phyloP scores from a whole-genome alignment of 2,797 vertebrate genomes.

The Microchirus variegatus region DNA sequence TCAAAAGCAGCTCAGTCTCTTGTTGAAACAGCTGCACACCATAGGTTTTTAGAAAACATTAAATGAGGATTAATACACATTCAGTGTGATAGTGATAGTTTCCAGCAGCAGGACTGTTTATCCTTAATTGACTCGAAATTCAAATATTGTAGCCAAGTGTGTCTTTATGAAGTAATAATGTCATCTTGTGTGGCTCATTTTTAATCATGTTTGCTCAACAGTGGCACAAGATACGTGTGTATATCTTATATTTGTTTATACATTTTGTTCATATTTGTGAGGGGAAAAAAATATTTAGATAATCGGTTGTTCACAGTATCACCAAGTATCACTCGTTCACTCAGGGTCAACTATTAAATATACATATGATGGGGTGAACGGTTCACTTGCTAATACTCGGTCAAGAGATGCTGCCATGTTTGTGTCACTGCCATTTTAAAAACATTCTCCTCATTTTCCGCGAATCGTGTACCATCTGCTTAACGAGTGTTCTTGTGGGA shows the following conservation, averaged over 20 bases:
- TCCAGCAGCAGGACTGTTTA: neutral
- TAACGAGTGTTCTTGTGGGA: neutral
- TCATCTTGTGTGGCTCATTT: no score
- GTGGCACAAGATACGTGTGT: no score
- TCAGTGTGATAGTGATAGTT: neutral
- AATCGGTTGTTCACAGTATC: neutral
- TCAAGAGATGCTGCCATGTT: constrained; percentile 1
- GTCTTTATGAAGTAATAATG: neutral
- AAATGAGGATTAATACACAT: constrained; percentile 9
- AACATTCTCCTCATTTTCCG: neutral
- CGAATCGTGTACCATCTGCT: neutral
- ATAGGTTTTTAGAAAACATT: neutral
- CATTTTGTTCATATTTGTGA: neutral
- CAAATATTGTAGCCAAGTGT: neutral
- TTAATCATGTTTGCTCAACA: no score
- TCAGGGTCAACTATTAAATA: constrained; percentile 10
- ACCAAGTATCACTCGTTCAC: constrained; percentile 13
- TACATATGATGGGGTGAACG: neutral
- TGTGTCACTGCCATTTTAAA: neutral
- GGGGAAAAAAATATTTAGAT: constrained; percentile 1
- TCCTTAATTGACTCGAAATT: neutral
- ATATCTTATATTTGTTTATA: no score
- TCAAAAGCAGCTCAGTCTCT: neutral
- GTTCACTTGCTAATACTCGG: constrained; percentile 1
- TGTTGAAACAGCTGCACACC: neutral